These are phyloP conservation scores for Tetropium fuscum DNA, from an alignment of 2,888 invertebrate genomes.

Conservation along the genomic window DNA sequence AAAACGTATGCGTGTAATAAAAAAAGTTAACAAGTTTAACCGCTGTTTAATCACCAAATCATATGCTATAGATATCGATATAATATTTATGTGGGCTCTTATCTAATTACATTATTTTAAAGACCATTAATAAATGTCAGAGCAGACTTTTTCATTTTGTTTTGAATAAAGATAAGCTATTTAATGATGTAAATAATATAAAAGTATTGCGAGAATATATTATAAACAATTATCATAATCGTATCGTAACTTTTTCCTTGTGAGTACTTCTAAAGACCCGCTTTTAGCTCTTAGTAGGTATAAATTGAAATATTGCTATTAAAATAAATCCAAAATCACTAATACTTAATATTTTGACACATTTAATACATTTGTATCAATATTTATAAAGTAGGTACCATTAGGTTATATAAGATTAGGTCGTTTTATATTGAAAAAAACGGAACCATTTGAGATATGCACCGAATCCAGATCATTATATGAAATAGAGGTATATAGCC, in stretches of 20 bases:
- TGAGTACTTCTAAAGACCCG: constrained; percentile 9
- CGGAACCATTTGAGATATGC: too few relatives aligned
- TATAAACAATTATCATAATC: constrained; percentile 22
- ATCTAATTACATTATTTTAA: constrained; percentile 42
- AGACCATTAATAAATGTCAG: constrained; percentile 45
- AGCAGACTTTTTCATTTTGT: constrained; percentile 31
- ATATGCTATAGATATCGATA: constrained; percentile 11
- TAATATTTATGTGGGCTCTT: constrained; percentile 26
- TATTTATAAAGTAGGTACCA: too few relatives aligned
- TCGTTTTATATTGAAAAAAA: too few relatives aligned
- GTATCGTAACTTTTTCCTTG: constrained; percentile 11
- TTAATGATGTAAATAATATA: constrained; percentile 26
- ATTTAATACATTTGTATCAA: too few relatives aligned
- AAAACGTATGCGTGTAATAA: constrained; percentile 11
- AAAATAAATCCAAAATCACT: background rate
- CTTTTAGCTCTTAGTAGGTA: constrained; percentile 8
- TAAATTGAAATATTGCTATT: constrained; percentile 5
- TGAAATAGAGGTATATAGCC: too few relatives aligned
- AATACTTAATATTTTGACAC: too few relatives aligned
- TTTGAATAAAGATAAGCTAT: constrained; percentile 33
- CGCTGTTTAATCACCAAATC: constrained; percentile 8
- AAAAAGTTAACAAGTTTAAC: constrained; percentile 6
- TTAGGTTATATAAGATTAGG: too few relatives aligned
- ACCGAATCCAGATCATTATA: too few relatives aligned
- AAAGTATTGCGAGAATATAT: constrained; percentile 24